Evolutionary conservation across 2,797 vertebrate species (phyloP).

Genomic region (Oophaga sylvatica): DNA sequence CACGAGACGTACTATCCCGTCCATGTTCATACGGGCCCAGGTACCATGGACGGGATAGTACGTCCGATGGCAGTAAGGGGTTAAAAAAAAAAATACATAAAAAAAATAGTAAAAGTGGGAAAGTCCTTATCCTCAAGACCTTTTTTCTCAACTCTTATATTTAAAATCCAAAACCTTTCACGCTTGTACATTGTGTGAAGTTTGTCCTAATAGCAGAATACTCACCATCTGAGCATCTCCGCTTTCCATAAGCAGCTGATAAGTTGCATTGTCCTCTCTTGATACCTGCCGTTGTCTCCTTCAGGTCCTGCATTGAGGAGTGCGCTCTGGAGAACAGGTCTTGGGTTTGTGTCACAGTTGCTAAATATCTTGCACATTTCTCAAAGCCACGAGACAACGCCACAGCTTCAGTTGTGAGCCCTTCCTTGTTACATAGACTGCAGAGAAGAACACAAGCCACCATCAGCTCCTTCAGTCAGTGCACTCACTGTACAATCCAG

Average conservation of each 20-base stretch:
- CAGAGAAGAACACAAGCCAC: slow-evolving; percentile 44
- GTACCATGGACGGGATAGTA: too few relatives aligned
- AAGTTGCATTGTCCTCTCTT: slow-evolving; percentile 65
- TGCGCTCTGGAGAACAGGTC: slow-evolving; percentile 63
- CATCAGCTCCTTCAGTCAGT: neutral
- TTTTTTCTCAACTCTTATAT: too few relatives aligned
- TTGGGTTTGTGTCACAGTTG: slow-evolving; percentile 69
- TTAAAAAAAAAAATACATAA: too few relatives aligned
- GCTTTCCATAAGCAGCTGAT: slow-evolving; percentile 70
- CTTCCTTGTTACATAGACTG: slow-evolving; percentile 78
- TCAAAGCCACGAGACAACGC: slow-evolving; percentile 75
- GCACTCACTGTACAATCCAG: neutral
- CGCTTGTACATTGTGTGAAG: too few relatives aligned
- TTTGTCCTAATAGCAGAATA: neutral
- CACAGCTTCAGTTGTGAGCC: slow-evolving; percentile 80
- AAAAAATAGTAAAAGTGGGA: too few relatives aligned
- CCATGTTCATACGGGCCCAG: too few relatives aligned
- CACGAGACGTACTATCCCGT: too few relatives aligned
- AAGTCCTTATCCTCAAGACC: too few relatives aligned
- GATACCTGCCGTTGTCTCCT: slow-evolving; percentile 57
- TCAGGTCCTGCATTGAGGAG: neutral
- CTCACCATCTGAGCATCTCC: slow-evolving; percentile 70
- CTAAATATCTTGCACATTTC: slow-evolving; percentile 78
- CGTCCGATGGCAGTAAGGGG: too few relatives aligned
- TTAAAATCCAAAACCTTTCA: too few relatives aligned